Conservation (phyloP, 1,140 invertebrate species). For the Sarcophaga peregrina region DNA sequence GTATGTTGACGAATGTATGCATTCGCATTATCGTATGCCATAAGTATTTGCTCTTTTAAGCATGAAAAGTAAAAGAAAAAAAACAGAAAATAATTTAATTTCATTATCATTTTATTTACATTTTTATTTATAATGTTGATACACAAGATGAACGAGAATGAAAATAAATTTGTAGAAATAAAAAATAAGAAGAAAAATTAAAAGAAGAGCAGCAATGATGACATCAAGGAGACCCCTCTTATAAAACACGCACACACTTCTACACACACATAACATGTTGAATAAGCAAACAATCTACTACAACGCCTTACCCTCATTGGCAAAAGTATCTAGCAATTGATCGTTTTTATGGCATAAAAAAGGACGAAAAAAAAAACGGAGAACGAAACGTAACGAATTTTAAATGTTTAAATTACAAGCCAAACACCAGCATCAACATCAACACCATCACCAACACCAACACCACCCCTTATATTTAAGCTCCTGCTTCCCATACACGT, state of each 20-base stretch:
- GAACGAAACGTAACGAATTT: not conserved
- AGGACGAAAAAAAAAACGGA: not conserved
- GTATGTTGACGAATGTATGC: no score
- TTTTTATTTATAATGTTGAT: slow-evolving; percentile 12
- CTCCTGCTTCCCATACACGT: no score
- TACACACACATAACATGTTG: no score
- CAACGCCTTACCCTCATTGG: no score
- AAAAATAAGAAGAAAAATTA: not conserved
- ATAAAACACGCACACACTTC: not conserved
- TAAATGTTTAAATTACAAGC: no score
- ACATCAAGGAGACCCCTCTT: not conserved
- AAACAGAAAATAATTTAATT: not conserved
- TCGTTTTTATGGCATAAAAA: no score
- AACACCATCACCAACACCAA: not conserved
- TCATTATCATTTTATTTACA: slow-evolving; percentile 18
- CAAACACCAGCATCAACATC: not conserved
- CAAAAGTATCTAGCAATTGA: no score
- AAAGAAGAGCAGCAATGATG: not conserved
- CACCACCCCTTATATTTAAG: not conserved
- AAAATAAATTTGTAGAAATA: not conserved
- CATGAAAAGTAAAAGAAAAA: not conserved
- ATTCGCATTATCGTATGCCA: no score
- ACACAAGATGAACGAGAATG: not conserved
- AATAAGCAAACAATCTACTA: no score
- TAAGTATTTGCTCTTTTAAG: not conserved